Conservation (phyloP, 1,140 invertebrate genomes). For the Brachionus asplanchnoidis region DNA sequence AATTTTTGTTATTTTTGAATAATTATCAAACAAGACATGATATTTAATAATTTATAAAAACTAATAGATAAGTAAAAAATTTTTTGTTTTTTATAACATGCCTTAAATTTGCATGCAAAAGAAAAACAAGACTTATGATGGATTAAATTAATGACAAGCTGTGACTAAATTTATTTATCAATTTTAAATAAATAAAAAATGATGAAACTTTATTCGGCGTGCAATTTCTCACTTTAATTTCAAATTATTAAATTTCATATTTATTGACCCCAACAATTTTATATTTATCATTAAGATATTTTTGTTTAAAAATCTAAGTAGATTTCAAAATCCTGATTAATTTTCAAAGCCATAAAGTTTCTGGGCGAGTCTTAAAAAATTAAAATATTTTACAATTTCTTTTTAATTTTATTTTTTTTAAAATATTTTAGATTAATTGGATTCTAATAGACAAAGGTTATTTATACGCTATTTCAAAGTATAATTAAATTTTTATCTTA, state of each 20-base stretch:
- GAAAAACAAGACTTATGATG: not conserved
- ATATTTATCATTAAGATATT: not conserved
- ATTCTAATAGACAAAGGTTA: too few species aligned
- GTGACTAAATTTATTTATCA: not conserved
- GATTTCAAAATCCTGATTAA: too few species aligned
- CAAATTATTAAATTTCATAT: not conserved
- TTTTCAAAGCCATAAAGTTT: too few species aligned
- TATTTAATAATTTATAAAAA: not conserved
- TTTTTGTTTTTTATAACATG: not conserved
- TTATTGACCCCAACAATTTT: not conserved
- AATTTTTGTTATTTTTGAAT: not conserved
- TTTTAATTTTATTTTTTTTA: too few species aligned
- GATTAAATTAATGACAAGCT: not conserved
- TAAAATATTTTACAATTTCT: too few species aligned
- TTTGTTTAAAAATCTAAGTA: not conserved
- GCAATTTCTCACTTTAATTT: not conserved
- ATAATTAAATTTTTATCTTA: too few species aligned
- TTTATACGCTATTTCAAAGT: too few species aligned
- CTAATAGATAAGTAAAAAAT: not conserved
- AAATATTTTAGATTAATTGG: too few species aligned
- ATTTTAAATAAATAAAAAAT: not conserved
- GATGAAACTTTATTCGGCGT: not conserved
- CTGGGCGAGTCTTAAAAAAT: too few species aligned
- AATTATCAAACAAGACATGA: not conserved
- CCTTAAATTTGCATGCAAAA: not conserved